Base-by-base conservation (phyloP, 2,113 vertebrate species). In the Nymphicus hollandicus region DNA sequence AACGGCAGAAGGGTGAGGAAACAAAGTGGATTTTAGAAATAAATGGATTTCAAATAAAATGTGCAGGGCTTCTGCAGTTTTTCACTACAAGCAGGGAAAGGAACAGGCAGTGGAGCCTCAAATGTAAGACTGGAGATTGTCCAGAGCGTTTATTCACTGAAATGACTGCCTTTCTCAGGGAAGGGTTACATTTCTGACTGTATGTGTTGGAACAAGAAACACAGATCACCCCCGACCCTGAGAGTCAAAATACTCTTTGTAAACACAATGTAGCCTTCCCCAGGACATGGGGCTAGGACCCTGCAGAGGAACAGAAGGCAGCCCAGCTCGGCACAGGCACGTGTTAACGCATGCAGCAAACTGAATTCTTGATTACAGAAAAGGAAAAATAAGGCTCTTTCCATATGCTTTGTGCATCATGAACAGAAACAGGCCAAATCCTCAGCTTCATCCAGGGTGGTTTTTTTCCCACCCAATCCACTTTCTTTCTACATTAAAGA, bases 21-120 rank as follows among this genome's bases (percentile, higher is more conserved):
- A 91, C 69, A 85, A 96, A 96, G 80, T 95, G 94, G 82, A 96
- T 97, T 97, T 97, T 97, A 97, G 97, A 97, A 97, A 97, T 97
- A 97, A 97, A 97, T 97, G 96, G 95, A 96, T 97, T 96, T 97
- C 95, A 97, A 97, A 92, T 91, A 95, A 94, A 86, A 82, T 2
- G 13, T 76, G 41, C 39, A 76, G 84, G 56, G 60, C 70, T 91
- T 88, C 39, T 47, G 77, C 56, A 73, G 46, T 93, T 95, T 85
- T 88, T 95, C 83, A 39, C 20, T 61, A 81, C 13, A 46, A 39
- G 16, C 14, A 80, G 72, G 44, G 65, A 79, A 83, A 65, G 31
- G 68, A 93, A 35, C 8, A 90, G 55, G 13, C 47, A 70, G 47
- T 3, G 17, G 25, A 92, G 61, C 56, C 44, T 91, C 44, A 44